These are phyloP conservation scores for Anorthoa munda DNA, from an alignment of 2,888 invertebrate genomes.

Conservation along the genomic window DNA sequence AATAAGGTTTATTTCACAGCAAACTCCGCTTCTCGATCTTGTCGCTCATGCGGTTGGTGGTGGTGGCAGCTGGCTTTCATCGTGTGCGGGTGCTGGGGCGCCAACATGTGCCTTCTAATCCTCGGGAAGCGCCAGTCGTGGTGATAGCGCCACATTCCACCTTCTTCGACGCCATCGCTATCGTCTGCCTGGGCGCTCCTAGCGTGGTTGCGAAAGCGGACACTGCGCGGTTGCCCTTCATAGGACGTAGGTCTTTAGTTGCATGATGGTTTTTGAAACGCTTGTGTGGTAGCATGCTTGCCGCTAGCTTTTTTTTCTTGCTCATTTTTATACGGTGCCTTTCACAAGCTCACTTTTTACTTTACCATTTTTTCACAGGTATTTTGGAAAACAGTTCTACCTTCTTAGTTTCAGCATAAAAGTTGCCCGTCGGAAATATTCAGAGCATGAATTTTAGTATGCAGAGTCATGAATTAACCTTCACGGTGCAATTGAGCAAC, in stretches of 20 bases:
- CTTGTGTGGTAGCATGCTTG: constrained; percentile 44
- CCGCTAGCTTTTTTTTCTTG: constrained; percentile 26
- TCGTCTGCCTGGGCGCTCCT: constrained; percentile 95
- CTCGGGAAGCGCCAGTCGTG: constrained; percentile 95
- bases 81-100: constrained; percentile 94
- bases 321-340: neutral
- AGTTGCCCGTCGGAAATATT: constrained; percentile 34
- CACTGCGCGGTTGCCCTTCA: constrained; percentile 95
- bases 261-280: constrained; percentile 48
- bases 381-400: constrained; percentile 16
- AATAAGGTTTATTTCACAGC: constrained; percentile 83
- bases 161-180: constrained; percentile 96
- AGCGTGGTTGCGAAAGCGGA: constrained; percentile 97
- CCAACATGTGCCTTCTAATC: constrained; percentile 83
- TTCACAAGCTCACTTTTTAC: neutral
- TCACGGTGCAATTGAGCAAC: constrained; percentile 51
- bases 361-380: neutral
- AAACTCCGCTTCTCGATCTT: constrained; percentile 92
- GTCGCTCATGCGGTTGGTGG: constrained; percentile 94
- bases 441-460: constrained; percentile 57
- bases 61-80: constrained; percentile 95
- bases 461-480: constrained; percentile 41
- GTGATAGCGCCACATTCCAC: constrained; percentile 97
- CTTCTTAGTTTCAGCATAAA: constrained; percentile 24
- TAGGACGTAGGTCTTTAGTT: constrained; percentile 95